A percentile compares a stretch with the other conserved stretches of the same genome.
phyloP scores from a whole-genome alignment of 2,888 invertebrate species.

The Perithous albicinctus region DNA sequence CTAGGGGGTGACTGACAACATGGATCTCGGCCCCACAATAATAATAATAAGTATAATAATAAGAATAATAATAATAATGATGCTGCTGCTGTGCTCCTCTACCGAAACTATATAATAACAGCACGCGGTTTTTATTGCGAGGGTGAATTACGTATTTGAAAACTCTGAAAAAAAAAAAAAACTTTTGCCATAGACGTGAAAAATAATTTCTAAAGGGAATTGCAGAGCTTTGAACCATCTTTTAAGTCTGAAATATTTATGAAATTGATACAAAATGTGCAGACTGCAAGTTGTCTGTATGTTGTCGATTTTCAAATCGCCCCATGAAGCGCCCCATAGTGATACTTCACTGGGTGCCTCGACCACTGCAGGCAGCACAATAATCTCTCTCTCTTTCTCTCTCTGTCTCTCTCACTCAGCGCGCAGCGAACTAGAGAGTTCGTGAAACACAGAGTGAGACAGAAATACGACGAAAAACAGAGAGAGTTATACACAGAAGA shows the following conservation, averaged over 20 bases:
- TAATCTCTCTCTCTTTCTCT: too few species aligned
- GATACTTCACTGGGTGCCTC: slow-evolving; percentile 61
- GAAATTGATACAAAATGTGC: not conserved
- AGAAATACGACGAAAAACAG: slow-evolving; percentile 13
- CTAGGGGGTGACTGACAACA: slow-evolving; percentile 78
- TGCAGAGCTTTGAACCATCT: too few species aligned
- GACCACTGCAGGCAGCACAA: slow-evolving; percentile 59
- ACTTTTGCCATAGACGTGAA: slow-evolving; percentile 17
- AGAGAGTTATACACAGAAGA: not conserved
- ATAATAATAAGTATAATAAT: slow-evolving; percentile 74
- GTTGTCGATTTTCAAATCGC: not conserved
- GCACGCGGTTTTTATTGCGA: slow-evolving; percentile 69
- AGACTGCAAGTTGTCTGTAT: not conserved
- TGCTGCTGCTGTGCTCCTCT: slow-evolving; percentile 34
- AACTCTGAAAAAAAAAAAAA: slow-evolving; percentile 24
- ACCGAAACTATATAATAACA: slow-evolving; percentile 69
- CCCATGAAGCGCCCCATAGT: slow-evolving; percentile 33
- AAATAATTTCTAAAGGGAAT: not conserved
- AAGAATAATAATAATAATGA: too few species aligned
- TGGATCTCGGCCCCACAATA: slow-evolving; percentile 78
- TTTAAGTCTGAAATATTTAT: not conserved
- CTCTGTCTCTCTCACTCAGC: slow-evolving; percentile 31
- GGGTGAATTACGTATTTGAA: slow-evolving; percentile 48
- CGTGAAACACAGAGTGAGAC: slow-evolving; percentile 20
- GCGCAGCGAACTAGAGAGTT: slow-evolving; percentile 19